Evolutionary conservation across 1,140 invertebrate genomes (phyloP), one percentile per base, ranked within the genome.

Genomic region (Bombus waltoni): DNA sequence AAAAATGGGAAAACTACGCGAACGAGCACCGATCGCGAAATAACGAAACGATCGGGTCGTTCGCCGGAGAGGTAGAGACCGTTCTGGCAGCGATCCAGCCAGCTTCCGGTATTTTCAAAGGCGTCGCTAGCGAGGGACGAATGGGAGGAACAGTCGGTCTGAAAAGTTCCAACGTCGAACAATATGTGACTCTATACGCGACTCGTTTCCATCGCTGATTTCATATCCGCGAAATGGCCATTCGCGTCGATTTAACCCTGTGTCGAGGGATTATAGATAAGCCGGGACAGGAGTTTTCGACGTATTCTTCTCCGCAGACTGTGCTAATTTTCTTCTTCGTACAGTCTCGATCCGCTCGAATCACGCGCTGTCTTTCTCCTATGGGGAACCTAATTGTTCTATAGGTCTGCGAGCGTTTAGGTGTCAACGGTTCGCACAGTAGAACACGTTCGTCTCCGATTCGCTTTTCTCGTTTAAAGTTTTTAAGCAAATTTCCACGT

Each of bases 81-180:
- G 32, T 72, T 80, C 68, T 84, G 83, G 83, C 83, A 84, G 13
- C n/a, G 53, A 40, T 84, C 83, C 83, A 84, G 83, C 28, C 25
- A 35, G 40, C 66, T 84, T 83, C 53, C 83, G 53, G 66, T 42
- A 38, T 71, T 80, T 25, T n/a, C 53, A 18, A 40, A 59, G 59
- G 44, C 22, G 42, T 77, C 35, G 9, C 32, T 42, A n/a, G 8
- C 35, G 22, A n/a, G 40, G 28, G 32, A 38, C 32, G 11, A 47
- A 11, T 25, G 6, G 13, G 10, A 72, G n/a, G n/a, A 57, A 47
- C 15, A 47, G 57, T 38, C 10, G 22, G 9, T 59, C 53, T 2
- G 81, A 83, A 77, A 66, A 53, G 32, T 76, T 42, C 2, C 22
- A 65, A 32, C 25, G 6, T 18, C 25, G 62, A 83, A 77, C 81